These are phyloP conservation scores for Saccopteryx bilineata DNA, from an alignment of 2,113 vertebrate genomes.

Conservation along the genomic window DNA sequence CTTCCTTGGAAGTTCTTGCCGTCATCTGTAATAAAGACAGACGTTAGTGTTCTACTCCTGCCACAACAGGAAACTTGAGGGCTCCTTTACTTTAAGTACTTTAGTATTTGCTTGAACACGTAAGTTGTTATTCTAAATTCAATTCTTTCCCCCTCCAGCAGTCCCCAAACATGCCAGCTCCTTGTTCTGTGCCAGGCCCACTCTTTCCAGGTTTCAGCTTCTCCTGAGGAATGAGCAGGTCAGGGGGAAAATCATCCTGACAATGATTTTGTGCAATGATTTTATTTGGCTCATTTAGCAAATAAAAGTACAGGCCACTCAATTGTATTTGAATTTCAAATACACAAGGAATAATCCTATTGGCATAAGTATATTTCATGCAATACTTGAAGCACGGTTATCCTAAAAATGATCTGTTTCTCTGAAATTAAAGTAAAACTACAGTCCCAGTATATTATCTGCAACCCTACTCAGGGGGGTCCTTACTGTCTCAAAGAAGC, in stretches of 20 bases:
- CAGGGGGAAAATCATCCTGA: background rate
- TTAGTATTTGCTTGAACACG: constrained; percentile 31
- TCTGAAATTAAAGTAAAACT: background rate
- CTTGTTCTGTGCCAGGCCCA: background rate
- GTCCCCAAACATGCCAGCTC: background rate
- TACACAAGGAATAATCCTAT: background rate
- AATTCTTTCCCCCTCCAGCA: background rate
- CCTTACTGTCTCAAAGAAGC: background rate
- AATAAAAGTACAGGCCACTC: background rate
- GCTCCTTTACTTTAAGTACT: background rate
- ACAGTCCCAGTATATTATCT: background rate
- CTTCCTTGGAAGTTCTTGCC: background rate
- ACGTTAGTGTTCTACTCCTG: background rate
- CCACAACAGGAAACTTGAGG: background rate
- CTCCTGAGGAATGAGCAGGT: background rate
- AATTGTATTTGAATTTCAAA: constrained; percentile 13
- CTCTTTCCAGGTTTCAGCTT: background rate
- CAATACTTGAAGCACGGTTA: background rate
- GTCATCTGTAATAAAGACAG: background rate
- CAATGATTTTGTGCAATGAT: background rate
- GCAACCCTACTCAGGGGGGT: background rate
- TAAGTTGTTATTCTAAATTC: constrained; percentile 35
- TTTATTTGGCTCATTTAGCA: background rate
- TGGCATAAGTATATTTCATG: background rate
- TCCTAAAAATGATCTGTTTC: background rate